Evolutionary conservation across 2,113 vertebrate species (phyloP).

Genomic region (Micronycteris hirsuta): DNA sequence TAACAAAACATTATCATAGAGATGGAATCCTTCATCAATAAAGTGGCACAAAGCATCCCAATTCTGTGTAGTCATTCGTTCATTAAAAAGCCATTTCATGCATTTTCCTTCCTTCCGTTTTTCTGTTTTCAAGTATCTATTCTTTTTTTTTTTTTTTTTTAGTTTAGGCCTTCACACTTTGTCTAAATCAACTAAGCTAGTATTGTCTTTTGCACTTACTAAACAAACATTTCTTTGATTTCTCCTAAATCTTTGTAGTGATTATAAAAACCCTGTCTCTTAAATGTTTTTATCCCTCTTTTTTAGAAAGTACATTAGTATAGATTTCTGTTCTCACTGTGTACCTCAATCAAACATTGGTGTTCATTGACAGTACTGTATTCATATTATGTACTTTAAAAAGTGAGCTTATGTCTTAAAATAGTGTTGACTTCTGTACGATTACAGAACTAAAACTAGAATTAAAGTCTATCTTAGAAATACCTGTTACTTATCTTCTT

Average conservation of each 20-base stretch:
- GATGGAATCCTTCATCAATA: slow-evolving; percentile 9
- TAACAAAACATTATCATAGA: slow-evolving; percentile 31
- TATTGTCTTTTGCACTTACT: slow-evolving; percentile 5
- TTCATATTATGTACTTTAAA: slow-evolving; percentile 30
- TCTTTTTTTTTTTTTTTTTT: background rate
- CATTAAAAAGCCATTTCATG: background rate
- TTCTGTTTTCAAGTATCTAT: slow-evolving; percentile 6
- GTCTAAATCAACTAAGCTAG: background rate
- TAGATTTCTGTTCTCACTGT: background rate
- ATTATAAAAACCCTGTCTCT: slow-evolving; percentile 1
- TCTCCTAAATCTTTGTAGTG: background rate
- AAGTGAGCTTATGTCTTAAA: slow-evolving; percentile 63
- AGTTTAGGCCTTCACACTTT: slow-evolving; percentile 3
- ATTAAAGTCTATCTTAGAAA: slow-evolving; percentile 48
- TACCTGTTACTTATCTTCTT: slow-evolving; percentile 59
- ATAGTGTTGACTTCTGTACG: slow-evolving; percentile 56
- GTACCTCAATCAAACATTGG: background rate
- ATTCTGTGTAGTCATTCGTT: background rate
- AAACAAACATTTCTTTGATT: slow-evolving; percentile 10
- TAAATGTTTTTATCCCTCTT: background rate
- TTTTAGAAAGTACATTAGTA: background rate
- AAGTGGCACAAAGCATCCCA: background rate
- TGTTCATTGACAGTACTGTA: background rate
- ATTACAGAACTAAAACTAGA: slow-evolving; percentile 54
- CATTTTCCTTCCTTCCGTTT: slow-evolving; percentile 2